A percentile compares a stretch with the other conserved stretches of the same genome.
Evolutionary conservation across 2,888 invertebrate genomes (phyloP).

Genomic region (Thyatira batis): DNA sequence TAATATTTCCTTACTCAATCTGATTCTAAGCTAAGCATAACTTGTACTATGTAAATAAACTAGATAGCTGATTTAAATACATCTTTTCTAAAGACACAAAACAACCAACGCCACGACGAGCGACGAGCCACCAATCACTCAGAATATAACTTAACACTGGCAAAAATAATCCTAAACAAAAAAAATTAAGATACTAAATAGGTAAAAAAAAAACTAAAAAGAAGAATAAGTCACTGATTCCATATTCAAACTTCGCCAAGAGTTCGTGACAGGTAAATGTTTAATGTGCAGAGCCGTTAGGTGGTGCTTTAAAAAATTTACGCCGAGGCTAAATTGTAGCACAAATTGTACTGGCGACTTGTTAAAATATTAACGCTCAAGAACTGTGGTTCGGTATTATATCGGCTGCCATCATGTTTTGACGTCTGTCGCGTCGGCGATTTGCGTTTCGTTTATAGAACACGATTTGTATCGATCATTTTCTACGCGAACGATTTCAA

Average conservation of each 20-base stretch:
- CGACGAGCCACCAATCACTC: too few relatives aligned
- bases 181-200: too few relatives aligned
- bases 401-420: conserved; percentile 39
- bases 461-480: conserved; percentile 25
- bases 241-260: conserved; percentile 26
- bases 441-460: not conserved
- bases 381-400: conserved; percentile 16
- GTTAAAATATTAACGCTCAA: conserved; percentile 40
- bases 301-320: conserved; percentile 49
- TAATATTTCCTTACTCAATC: too few relatives aligned
- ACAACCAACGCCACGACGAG: too few relatives aligned
- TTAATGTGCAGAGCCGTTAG: conserved; percentile 36
- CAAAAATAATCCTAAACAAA: not conserved
- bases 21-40: too few relatives aligned
- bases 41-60: too few relatives aligned
- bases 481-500: too few relatives aligned
- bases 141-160: too few relatives aligned
- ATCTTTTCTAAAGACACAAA: too few relatives aligned
- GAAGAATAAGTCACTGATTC: not conserved
- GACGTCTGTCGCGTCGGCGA: conserved; percentile 24
- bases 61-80: too few relatives aligned
- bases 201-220: not conserved
- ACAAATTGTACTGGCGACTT: conserved; percentile 20
- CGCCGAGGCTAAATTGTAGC: conserved; percentile 30
- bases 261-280: conserved; percentile 23